These are phyloP conservation scores for Danio jaintianensis DNA, from an alignment of 2,797 vertebrate species.

Conservation along the genomic window DNA sequence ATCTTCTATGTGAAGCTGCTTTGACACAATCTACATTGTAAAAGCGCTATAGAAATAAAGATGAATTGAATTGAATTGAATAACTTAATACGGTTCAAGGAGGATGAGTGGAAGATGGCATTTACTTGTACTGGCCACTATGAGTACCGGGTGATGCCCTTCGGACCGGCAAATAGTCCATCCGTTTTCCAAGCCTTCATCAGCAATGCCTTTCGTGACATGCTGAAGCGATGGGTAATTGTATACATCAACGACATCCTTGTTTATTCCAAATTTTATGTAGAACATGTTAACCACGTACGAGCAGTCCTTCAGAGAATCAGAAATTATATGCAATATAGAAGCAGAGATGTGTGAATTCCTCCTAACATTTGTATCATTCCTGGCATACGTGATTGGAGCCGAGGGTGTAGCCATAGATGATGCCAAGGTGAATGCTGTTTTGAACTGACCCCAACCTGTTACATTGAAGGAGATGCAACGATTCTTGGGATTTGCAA, in stretches of 20 bases:
- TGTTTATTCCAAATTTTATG: not conserved
- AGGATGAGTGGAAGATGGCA: too few species aligned
- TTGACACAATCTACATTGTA: too few species aligned
- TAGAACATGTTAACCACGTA: not conserved
- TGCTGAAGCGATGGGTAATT: too few species aligned
- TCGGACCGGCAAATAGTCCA: too few species aligned
- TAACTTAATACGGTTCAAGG: too few species aligned
- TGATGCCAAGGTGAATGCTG: not conserved
- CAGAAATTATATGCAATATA: not conserved
- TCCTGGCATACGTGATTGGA: not conserved
- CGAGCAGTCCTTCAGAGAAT: not conserved
- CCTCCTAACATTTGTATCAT: not conserved
- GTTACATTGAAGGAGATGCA: not conserved
- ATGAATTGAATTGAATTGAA: too few species aligned
- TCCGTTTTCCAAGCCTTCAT: too few species aligned
- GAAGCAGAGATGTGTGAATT: not conserved
- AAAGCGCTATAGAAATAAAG: too few species aligned
- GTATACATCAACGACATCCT: not conserved
- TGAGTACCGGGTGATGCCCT: too few species aligned
- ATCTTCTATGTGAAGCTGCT: too few species aligned
- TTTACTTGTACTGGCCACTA: too few species aligned
- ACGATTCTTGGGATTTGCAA: not conserved
- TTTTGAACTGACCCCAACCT: not conserved
- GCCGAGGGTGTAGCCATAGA: not conserved
- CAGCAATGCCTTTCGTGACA: too few species aligned